These are phyloP conservation scores for Pteronura brasiliensis DNA, from an alignment of 2,113 vertebrate species.

Conservation along the genomic window DNA sequence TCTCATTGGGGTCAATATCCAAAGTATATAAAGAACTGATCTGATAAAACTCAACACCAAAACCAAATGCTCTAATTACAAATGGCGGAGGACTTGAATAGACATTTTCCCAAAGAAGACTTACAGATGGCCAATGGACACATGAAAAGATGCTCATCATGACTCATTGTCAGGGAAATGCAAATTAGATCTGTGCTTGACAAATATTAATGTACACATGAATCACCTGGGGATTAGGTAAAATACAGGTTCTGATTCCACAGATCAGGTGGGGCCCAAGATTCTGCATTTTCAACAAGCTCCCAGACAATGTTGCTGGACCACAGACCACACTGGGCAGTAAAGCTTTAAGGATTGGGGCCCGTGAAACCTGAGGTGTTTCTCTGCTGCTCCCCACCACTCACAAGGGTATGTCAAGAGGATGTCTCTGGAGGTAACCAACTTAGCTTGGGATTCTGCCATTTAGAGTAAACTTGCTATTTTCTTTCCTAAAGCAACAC, in stretches of 20 bases:
- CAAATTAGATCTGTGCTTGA: neutral
- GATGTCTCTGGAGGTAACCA: neutral
- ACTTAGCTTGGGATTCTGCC: neutral
- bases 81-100: neutral
- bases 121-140: neutral
- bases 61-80: neutral
- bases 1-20: neutral
- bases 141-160: neutral
- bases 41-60: neutral
- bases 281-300: neutral
- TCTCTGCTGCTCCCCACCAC: fast-evolving
- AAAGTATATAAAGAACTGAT: neutral
- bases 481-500: neutral
- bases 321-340: neutral
- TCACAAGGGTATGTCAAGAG: neutral
- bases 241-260: neutral
- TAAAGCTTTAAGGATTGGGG: neutral
- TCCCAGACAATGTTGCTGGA: neutral
- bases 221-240: neutral
- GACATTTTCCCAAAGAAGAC: neutral
- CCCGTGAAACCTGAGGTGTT: neutral
- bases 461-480: neutral
- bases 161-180: neutral
- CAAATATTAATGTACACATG: neutral
- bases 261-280: neutral